Evolutionary conservation across 2,797 vertebrate genomes (phyloP).

Genomic region (Sebastiscus tertius): DNA sequence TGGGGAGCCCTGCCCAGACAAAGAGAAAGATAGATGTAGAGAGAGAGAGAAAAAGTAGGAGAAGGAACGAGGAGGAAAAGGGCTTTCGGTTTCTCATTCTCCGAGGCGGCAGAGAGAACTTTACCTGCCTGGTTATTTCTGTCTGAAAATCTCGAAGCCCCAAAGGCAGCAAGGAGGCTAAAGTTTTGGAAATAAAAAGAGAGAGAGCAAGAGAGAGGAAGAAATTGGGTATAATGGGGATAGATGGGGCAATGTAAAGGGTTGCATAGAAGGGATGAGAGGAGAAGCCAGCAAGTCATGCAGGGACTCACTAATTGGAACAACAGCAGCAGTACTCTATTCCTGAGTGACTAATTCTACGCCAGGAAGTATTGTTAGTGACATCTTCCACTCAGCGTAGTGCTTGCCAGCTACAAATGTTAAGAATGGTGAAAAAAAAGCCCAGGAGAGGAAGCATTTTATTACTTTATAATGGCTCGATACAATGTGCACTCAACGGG

Average conservation of each 20-base stretch:
- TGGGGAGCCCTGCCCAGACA: constrained; percentile 53
- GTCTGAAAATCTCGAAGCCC: constrained; percentile 34
- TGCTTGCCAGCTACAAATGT: constrained; percentile 59
- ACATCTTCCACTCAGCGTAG: constrained; percentile 58
- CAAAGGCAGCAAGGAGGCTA: constrained; percentile 37
- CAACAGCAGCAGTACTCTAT: constrained; percentile 69
- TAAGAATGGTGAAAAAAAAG: constrained; percentile 57
- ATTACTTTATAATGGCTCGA: constrained; percentile 60
- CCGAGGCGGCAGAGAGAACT: constrained; percentile 11
- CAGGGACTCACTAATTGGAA: constrained; percentile 78
- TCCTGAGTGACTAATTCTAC: constrained; percentile 76
- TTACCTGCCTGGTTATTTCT: constrained; percentile 56
- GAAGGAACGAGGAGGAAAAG: constrained; percentile 1
- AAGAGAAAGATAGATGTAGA: constrained; percentile 29
- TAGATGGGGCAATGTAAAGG: constrained; percentile 65
- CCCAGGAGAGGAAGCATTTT: constrained; percentile 49
- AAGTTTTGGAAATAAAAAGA: constrained; percentile 33
- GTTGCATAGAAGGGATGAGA: constrained; percentile 36
- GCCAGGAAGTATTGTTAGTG: constrained; percentile 70
- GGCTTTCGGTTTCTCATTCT: constrained; percentile 29
- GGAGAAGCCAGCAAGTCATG: constrained; percentile 59
- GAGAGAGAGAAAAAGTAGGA: constrained; percentile 5
- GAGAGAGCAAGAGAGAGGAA: constrained; percentile 18
- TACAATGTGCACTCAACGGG: constrained; percentile 39
- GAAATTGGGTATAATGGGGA: constrained; percentile 65